Percentiles rank a stretch among this genome's conserved stretches.
Evolutionary conservation across 2,113 vertebrate species (phyloP).

Genomic region (Prochilodus magdalenae): DNA sequence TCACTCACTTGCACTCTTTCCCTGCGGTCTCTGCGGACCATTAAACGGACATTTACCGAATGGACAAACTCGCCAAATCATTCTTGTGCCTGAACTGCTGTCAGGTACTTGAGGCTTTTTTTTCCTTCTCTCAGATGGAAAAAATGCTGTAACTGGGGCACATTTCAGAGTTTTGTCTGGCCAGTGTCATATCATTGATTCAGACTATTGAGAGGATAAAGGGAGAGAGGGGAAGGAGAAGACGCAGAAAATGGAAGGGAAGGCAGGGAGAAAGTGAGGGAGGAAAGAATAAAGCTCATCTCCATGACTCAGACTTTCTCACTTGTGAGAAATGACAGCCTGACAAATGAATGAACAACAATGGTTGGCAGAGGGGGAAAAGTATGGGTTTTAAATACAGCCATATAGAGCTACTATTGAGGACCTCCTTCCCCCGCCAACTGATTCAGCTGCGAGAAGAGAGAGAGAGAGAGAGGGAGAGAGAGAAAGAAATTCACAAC

Average conservation of each 20-base stretch:
- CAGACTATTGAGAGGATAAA: constrained; percentile 13
- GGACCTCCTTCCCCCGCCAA: constrained; percentile 40
- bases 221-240: background rate
- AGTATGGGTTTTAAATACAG: constrained; percentile 46
- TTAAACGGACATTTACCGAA: constrained; percentile 51
- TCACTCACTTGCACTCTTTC: constrained; percentile 35
- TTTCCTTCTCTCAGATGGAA: constrained; percentile 43
- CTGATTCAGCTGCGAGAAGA: constrained; percentile 45
- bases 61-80: constrained; percentile 45
- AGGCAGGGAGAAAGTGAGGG: background rate
- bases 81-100: constrained; percentile 38
- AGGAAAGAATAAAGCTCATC: constrained; percentile 44
- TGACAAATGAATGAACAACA: constrained; percentile 37
- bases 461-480: background rate
- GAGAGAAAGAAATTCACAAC: constrained; percentile 46
- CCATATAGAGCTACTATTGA: constrained; percentile 52
- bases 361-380: constrained; percentile 28
- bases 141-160: constrained; percentile 35
- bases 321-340: constrained; percentile 38
- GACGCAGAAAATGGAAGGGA: background rate
- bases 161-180: constrained; percentile 39
- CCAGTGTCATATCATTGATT: constrained; percentile 46
- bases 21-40: constrained; percentile 38
- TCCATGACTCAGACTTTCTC: constrained; percentile 27
- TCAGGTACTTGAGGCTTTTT: constrained; percentile 46